Evolutionary conservation across 2,113 vertebrate species (phyloP), one percentile per base, ranked within the genome.

Genomic region (Channa maculata): DNA sequence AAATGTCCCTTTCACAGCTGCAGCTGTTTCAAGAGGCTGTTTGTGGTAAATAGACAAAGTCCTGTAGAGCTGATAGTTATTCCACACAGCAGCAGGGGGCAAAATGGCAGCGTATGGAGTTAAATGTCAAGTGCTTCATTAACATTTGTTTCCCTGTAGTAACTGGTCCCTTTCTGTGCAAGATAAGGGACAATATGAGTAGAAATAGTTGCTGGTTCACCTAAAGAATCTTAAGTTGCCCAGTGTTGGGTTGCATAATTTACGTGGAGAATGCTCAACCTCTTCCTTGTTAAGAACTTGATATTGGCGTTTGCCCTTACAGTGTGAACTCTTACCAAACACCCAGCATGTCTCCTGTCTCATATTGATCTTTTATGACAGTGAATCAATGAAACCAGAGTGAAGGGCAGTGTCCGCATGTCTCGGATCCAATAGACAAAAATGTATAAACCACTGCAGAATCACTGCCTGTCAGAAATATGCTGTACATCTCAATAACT

Each of bases 121-220:
- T 90, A 92, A 94, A 94, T 94, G 93, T 90, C 92, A 94, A 76
- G 70, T 67, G 72, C 84, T 90, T 94, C 91, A 93, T 95, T 95
- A 94, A 88, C 84, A 84, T 87, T 88, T 85, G 85, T 89, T 90
- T 86, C 88, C 78, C 71, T 48, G 57, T 76, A 72, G 73, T 86
- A 79, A 84, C 74, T 83, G 83, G 68, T 51, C 73, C 75, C 75
- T 64, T 65, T 79, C 69, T 70, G 71, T 61, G 68, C 11, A 67
- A 33, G n/a, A 65, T 43, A 46, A 7, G 10, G 44, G 70, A 57
- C 62, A 50, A 14, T 63, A 43, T 65, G 36, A 73, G 51, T 8
- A 44, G 10, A 78, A 62, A 75, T 39, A 75, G 58, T 41, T 55
- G 12, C 41, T n/a, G 45, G 52, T 70, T 78, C 41, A 67, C 24